Conservation (phyloP, 2,888 invertebrate genomes). For the Lobophora halterata region DNA sequence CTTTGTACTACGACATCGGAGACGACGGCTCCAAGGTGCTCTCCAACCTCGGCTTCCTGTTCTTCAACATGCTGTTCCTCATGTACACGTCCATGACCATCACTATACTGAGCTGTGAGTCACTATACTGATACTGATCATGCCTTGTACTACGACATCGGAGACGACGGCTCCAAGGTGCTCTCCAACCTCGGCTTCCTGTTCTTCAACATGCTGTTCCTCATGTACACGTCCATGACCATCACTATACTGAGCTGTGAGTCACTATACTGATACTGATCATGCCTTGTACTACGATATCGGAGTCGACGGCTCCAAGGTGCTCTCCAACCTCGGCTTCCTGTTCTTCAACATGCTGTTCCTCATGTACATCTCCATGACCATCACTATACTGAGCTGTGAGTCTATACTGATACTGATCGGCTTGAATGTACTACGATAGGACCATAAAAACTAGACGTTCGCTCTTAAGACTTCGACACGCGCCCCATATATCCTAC, state of each 20-base stretch:
- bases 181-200: constrained; percentile 97
- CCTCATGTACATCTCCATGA: constrained; percentile 99
- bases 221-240: constrained; percentile 99
- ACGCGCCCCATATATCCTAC: too few species aligned
- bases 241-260: constrained; percentile 98
- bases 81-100: constrained; percentile 99
- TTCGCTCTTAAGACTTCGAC: too few species aligned
- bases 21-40: constrained; percentile 97
- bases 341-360: constrained; percentile 99
- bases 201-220: constrained; percentile 99
- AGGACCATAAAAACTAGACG: too few species aligned
- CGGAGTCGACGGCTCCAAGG: constrained; percentile 97
- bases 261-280: too few species aligned
- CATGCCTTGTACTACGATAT: constrained; percentile 96
- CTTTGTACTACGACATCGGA: constrained; percentile 96
- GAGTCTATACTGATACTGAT: too few species aligned
- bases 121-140: too few species aligned
- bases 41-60: constrained; percentile 97
- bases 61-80: constrained; percentile 99
- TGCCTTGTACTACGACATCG: constrained; percentile 96
- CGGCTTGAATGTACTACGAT: constrained; percentile 95
- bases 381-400: constrained; percentile 98
- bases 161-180: constrained; percentile 97
- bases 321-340: constrained; percentile 97
- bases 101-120: constrained; percentile 97